Evolutionary conservation across 2,797 vertebrate genomes (phyloP), one percentile per base, ranked within the genome.

Genomic region (Ctenochaetus hawaiiensis): DNA sequence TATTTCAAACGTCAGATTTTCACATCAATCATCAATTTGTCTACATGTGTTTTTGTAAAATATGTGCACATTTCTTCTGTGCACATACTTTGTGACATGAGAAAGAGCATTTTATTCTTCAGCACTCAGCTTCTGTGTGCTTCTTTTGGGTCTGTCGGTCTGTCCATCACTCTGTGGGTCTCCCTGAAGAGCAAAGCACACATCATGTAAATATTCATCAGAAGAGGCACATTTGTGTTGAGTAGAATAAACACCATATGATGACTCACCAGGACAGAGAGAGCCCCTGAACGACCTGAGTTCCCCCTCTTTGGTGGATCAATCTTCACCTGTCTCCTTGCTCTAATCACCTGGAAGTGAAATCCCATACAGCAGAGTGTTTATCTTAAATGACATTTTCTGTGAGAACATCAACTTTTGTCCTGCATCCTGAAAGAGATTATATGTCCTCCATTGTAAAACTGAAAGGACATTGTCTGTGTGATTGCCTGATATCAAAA

Each of bases 241-340:
- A n/a, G 8, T 13, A 44, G 10, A 49, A 54, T 26, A 44, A 73
- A 61, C 11, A 9, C 16, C 3, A 5, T 4, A 6, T 0, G 1
- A 53, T 64, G 60, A 78, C 93, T 89, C 77, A 94, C 92, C 81
- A 94, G 77, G 56, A 92, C 83, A 2, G 91, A 93, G 78, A 83
- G 90, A 5, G 91, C 82, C 22, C 93, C 93, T 11, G 93, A 82
- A 1, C 84, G 92, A 48, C 71, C 61, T 1, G 89, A 79, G 54
- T 80, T 92, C 53, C 77, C 81, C 51, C 72, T 86, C 63, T 89
- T 91, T 6, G 81, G 16, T 8, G 70, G 80, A 1, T 91, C 85
- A 0, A 53, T 49, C 80, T 90, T 88, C 80, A 90, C 70, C 83
- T 94, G 93, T 77, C 94, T 88, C 69, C 84, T 92, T 2, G 75